phyloP scores from a whole-genome alignment of 2,888 invertebrate species.

The Latrodectus hesperus region DNA sequence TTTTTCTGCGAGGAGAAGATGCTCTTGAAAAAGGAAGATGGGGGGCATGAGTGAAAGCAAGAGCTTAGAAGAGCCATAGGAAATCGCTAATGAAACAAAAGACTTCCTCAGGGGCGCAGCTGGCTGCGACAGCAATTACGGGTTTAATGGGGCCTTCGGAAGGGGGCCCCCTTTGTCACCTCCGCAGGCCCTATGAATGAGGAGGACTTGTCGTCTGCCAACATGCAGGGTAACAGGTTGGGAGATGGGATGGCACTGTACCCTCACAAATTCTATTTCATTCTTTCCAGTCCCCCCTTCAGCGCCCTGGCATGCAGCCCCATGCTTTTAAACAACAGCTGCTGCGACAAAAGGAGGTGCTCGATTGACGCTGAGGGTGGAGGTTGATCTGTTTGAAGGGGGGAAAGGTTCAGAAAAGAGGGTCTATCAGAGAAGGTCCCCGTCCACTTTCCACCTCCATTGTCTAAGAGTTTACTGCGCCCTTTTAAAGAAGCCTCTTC shows the following conservation, averaged over 20 bases:
- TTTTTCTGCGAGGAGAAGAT: constrained; percentile 10
- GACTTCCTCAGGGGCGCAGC: constrained; percentile 46
- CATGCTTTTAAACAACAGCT: constrained; percentile 64
- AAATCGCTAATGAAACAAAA: constrained; percentile 63
- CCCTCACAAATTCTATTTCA: background rate
- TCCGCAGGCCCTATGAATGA: constrained; percentile 35
- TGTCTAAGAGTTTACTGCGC: constrained; percentile 54
- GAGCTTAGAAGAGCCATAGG: constrained; percentile 32
- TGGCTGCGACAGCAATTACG: constrained; percentile 62
- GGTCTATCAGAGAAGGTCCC: constrained; percentile 41
- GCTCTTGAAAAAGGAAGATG: constrained; percentile 9
- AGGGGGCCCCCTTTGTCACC: constrained; percentile 49
- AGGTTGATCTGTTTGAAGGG: constrained; percentile 41
- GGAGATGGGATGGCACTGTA: constrained; percentile 33
- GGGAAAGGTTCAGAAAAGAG: constrained; percentile 13
- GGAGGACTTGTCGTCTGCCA: constrained; percentile 59
- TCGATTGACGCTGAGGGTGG: constrained; percentile 36
- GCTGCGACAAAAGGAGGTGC: constrained; percentile 50
- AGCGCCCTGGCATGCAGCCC: background rate
- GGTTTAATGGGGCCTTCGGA: constrained; percentile 61
- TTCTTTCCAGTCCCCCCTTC: constrained; percentile 5
- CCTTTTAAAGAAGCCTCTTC: constrained; percentile 46
- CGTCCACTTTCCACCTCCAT: constrained; percentile 52
- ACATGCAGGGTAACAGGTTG: constrained; percentile 62
- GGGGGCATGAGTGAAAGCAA: constrained; percentile 5